Conservation (phyloP, 2,888 invertebrate genomes). For the Pammene fasciana region DNA sequence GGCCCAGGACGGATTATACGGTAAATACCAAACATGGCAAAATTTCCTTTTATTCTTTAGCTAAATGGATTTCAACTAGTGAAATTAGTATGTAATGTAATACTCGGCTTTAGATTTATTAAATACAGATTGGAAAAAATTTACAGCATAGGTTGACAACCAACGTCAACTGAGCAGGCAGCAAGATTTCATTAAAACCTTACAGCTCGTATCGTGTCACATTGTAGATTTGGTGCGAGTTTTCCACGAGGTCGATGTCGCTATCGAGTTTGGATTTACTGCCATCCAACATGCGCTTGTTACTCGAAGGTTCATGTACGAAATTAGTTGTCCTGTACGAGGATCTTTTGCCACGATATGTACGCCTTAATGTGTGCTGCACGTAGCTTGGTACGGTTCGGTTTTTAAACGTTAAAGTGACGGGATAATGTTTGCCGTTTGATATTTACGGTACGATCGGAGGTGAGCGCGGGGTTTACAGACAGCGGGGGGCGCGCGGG, state of each 20-base stretch:
- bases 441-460: conserved; percentile 15
- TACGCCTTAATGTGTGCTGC: no score
- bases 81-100: no score
- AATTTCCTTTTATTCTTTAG: neutral
- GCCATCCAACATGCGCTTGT: neutral
- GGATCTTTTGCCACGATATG: no score
- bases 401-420: neutral
- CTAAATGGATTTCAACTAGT: neutral
- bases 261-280: neutral
- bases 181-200: neutral
- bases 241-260: neutral
- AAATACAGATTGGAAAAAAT: neutral
- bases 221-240: neutral
- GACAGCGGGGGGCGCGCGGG: conserved; percentile 46
- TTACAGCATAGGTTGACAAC: neutral
- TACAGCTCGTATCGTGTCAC: neutral
- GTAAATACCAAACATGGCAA: conserved; percentile 26
- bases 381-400: no score
- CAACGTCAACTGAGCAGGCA: neutral
- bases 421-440: conserved; percentile 10
- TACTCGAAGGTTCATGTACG: no score
- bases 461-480: conserved; percentile 18
- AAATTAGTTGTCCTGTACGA: no score
- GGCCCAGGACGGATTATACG: conserved; percentile 13
- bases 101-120: no score